A percentile compares a stretch with the other conserved stretches of the same genome.
Conservation (phyloP, 2,113 vertebrate genomes). For the Aegotheles bennettii region DNA sequence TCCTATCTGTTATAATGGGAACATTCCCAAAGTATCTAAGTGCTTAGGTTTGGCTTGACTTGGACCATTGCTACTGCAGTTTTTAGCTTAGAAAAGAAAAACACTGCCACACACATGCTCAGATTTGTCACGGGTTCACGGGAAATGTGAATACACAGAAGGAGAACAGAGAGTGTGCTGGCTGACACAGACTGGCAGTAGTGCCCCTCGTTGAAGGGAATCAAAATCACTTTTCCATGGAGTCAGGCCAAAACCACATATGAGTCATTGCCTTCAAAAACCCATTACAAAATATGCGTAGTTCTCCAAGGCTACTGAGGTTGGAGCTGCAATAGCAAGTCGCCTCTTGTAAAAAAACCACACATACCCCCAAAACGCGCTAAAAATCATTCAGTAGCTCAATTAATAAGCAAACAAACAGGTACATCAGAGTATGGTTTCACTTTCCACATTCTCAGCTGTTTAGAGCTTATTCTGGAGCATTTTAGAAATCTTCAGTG, state of each 20-base stretch:
- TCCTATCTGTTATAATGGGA: neutral
- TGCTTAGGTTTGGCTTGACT: conserved; percentile 23
- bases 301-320: conserved; percentile 5
- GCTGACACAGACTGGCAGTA: neutral
- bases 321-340: neutral
- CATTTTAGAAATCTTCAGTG: neutral
- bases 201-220: neutral
- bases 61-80: neutral
- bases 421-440: neutral
- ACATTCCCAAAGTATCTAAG: conserved; percentile 1
- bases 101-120: conserved; percentile 47
- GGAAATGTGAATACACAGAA: neutral
- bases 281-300: neutral
- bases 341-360: neutral
- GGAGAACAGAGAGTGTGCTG: neutral
- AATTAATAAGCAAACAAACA: neutral
- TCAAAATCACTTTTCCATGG: conserved; percentile 25
- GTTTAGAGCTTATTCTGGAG: neutral
- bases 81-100: conserved; percentile 41
- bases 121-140: neutral
- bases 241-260: neutral
- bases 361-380: neutral
- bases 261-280: conserved; percentile 33
- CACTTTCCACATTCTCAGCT: neutral
- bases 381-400: neutral